These are phyloP conservation scores for Agrochola litura DNA, from an alignment of 2,888 invertebrate genomes.

Conservation along the genomic window DNA sequence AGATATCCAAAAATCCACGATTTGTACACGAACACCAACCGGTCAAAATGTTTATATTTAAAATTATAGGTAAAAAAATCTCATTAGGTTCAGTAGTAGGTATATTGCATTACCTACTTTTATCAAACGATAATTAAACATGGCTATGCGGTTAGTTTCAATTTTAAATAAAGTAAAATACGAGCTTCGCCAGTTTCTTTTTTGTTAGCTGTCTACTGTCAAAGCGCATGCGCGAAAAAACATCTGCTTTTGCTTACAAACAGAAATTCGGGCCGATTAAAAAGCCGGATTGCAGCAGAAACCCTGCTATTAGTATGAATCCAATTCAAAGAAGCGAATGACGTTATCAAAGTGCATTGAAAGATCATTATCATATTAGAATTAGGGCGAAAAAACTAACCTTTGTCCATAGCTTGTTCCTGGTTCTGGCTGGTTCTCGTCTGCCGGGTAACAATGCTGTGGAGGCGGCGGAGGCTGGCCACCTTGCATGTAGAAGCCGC, in stretches of 20 bases:
- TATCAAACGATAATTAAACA: background rate
- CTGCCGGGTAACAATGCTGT: conserved; percentile 91
- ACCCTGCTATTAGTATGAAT: conserved; percentile 23
- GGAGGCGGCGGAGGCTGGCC: conserved; percentile 89
- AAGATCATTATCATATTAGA: conserved; percentile 2
- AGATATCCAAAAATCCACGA: background rate
- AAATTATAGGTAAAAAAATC: background rate
- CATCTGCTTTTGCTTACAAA: conserved; percentile 67
- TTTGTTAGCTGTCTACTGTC: conserved; percentile 16
- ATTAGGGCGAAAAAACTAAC: conserved; percentile 71
- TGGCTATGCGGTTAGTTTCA: background rate
- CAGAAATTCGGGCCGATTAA: conserved; percentile 59
- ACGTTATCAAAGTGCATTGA: background rate
- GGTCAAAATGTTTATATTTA: background rate
- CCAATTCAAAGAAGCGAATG: conserved; percentile 3
- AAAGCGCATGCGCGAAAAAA: conserved; percentile 70
- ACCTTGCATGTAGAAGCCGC: conserved; percentile 96
- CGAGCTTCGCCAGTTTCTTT: conserved; percentile 14
- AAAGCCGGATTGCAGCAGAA: conserved; percentile 46
- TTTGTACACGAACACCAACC: background rate
- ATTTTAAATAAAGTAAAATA: conserved; percentile 12
- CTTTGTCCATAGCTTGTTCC: conserved; percentile 89
- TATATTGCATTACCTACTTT: too few species aligned
- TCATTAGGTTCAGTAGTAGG: background rate
- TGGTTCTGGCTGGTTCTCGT: conserved; percentile 95